phyloP scores from a whole-genome alignment of 1,140 invertebrate genomes.

The Micrasema minimum region DNA sequence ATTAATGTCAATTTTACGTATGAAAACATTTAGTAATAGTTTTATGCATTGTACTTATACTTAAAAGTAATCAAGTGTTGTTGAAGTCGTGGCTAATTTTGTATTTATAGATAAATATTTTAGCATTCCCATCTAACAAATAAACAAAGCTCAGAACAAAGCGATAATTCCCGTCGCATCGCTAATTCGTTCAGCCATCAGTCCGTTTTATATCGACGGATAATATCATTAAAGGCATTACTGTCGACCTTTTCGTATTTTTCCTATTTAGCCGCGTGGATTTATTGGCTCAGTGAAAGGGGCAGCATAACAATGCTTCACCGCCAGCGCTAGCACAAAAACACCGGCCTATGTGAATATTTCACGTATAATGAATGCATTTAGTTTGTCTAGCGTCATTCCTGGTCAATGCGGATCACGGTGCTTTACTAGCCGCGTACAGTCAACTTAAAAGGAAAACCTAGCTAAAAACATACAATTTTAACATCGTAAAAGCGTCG shows the following conservation, averaged over 20 bases:
- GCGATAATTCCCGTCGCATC: no score
- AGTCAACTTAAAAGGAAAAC: no score
- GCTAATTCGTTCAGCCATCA: constrained; percentile 12
- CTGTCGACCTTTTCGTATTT: constrained; percentile 49
- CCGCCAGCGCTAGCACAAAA: constrained; percentile 47
- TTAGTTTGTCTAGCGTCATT: constrained; percentile 45
- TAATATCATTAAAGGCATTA: constrained; percentile 50
- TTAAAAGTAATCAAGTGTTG: no score
- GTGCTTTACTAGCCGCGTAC: constrained; percentile 37
- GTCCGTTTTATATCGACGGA: constrained; percentile 45
- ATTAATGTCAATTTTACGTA: no score
- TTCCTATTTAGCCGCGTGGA: constrained; percentile 42
- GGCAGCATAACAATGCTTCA: constrained; percentile 37
- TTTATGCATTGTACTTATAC: no score
- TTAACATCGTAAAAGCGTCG: no score
- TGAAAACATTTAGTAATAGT: no score
- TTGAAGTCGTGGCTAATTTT: no score
- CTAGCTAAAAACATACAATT: no score
- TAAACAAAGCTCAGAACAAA: no score
- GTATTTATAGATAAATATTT: no score
- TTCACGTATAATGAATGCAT: constrained; percentile 52
- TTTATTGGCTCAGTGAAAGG: constrained; percentile 49
- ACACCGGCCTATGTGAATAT: constrained; percentile 45
- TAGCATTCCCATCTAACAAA: no score
- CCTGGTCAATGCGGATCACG: constrained; percentile 40